A percentile compares a stretch with the other conserved stretches of the same genome.
phyloP scores from a whole-genome alignment of 2,888 invertebrate genomes.

The Thecocarcelia acutangulata region DNA sequence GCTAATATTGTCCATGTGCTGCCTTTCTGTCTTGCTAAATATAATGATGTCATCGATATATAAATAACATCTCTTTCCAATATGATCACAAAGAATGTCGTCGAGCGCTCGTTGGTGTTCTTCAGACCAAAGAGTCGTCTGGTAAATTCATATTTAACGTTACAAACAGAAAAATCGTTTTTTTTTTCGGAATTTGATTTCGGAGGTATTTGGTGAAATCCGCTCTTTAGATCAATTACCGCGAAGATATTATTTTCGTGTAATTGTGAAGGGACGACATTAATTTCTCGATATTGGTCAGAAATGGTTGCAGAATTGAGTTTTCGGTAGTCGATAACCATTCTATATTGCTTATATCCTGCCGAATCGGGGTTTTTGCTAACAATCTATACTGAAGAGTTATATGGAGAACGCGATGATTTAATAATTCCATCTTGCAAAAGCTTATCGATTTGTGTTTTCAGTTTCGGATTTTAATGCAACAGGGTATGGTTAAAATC shows the following conservation, averaged over 20 bases:
- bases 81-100: conserved; percentile 35
- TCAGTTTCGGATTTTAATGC: conserved; percentile 38
- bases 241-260: conserved; percentile 42
- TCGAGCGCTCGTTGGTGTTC: conserved; percentile 41
- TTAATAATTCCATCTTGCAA: conserved; percentile 41
- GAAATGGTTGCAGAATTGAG: conserved; percentile 45
- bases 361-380: conserved; percentile 34
- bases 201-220: neutral
- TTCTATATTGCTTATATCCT: conserved; percentile 34
- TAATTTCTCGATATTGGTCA: conserved; percentile 56
- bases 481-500: conserved; percentile 41
- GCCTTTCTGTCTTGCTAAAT: conserved; percentile 40
- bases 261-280: conserved; percentile 52
- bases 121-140: conserved; percentile 32
- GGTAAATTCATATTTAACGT: conserved; percentile 36
- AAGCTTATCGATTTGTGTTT: conserved; percentile 35
- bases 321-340: conserved; percentile 57
- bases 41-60: conserved; percentile 50
- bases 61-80: conserved; percentile 35
- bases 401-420: conserved; percentile 47
- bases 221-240: neutral
- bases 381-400: conserved; percentile 46
- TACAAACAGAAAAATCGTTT: conserved; percentile 35
- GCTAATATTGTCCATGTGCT: neutral
- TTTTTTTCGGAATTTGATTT: conserved; percentile 2